Base-by-base conservation (phyloP, 2,888 invertebrate genomes). In the Operophtera brumata region DNA sequence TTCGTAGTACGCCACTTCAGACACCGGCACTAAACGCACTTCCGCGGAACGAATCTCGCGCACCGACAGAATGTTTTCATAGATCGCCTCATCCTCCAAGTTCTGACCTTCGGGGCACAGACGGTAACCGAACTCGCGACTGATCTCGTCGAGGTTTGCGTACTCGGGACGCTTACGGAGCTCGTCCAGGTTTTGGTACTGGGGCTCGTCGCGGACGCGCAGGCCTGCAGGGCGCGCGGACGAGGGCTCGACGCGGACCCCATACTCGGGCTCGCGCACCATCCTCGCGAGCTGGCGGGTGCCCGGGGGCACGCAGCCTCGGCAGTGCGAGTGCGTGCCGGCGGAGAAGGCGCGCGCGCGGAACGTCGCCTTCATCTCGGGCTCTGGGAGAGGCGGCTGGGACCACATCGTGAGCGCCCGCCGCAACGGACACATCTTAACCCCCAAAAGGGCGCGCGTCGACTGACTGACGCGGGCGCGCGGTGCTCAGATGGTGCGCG, bases 381-480 rank as follows among this genome's bases (percentile, higher is more conserved):
- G 77, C 59, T 78, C 86, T 75, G 87, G 87, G 74, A 82, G 86
- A 76, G 88, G 85, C 79, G 84, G 87, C 70, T 86, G 86, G 82
- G 86, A 88, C 90, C 91, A 91, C 90, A 90, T 90, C 74, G 85
- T 82, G 82, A 84, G 83, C 83, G 90, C 84, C 81, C 84, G 86
- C 78, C 86, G 86, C 81, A 77, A 80, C 82, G 84, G 89, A 87
- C 90, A 90, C 90, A 90, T 90, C 85, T 90, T 90, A 87, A 86
- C 88, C 89, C 90, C 90, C 86, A 89, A 87, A 88, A 89, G 88
- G 89, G 88, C 88, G 88, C 88, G 84, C 86, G 84, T 76, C 86
- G 86, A 89, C 89, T 89, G 88, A 81, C 85, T 89, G 88, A 81
- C 85, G 84, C 82, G 79, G 80, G 75, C 84, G 85, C 81, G 83